Evolutionary conservation across 37 sponge, comb jelly and placozoan genomes (phyloP), one percentile per base, ranked within the genome.

Genomic region (Beroe ovata): DNA sequence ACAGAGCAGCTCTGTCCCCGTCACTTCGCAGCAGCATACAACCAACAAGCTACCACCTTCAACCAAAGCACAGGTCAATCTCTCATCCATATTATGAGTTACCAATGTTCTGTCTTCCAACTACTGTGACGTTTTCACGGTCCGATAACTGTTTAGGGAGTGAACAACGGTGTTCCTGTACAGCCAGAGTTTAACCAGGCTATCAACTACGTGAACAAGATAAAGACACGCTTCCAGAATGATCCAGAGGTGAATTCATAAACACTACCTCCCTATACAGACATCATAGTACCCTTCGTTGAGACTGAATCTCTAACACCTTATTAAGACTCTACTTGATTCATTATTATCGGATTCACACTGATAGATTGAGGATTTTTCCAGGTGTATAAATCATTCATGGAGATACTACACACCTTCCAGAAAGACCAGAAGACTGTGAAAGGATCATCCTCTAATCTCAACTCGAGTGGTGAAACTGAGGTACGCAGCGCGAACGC

Each of bases 131-230:
- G n/a, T n/a, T n/a, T n/a, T n/a, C n/a, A n/a, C n/a, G n/a, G n/a
- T n/a, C n/a, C n/a, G n/a, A n/a, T n/a, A n/a, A n/a, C n/a, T n/a
- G 11, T 47, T 47, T 47, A 47, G 54, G 54, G 54, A 47, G 54
- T 47, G 11, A 47, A 47, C 11, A 77, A 77, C 84, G 84, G 84
- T 30, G 28, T 42, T 38, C 84, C 84, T 22, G 61, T 62, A 23
- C 89, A 89, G 39, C 89, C 89, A 1, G 97, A 96, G 64, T 96
- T 96, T 89, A 96, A 96, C 89, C 95, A 96, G 38, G 97, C 97
- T 60, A 94, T 96, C 69, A 96, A 91, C 72, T 96, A 96, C 69
- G 97, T 96, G 42, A 96, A 96, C 89, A 96, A 96, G 88, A 96
- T 96, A 29, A 95, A 96, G 94, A 96, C 92, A 59, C 93, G 97